These are phyloP conservation scores for Leptonema lineaticorne DNA, from an alignment of 1,140 invertebrate species.

Conservation along the genomic window DNA sequence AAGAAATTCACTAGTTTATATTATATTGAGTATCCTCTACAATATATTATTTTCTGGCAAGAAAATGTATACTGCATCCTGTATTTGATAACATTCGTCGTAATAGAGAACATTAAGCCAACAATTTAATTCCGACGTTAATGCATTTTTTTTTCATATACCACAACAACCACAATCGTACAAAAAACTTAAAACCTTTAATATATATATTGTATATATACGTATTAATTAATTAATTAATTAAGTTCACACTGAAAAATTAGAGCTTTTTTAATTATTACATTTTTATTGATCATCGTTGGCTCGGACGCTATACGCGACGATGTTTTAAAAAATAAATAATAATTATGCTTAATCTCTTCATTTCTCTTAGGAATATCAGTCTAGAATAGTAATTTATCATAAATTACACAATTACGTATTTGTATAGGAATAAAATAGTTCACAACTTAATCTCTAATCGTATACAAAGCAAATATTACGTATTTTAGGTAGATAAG, in stretches of 20 bases:
- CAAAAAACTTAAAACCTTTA: not conserved
- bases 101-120: constrained; percentile 4
- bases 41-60: constrained; percentile 41
- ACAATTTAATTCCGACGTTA: constrained; percentile 2
- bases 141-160: constrained; percentile 2
- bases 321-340: constrained; percentile 39
- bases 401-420: constrained; percentile 42
- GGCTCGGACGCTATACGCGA: constrained; percentile 5
- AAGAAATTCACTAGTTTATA: constrained; percentile 37
- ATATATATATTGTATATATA: too few relatives aligned
- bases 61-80: constrained; percentile 42
- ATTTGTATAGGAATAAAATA: constrained; percentile 42
- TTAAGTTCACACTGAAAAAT: too few relatives aligned
- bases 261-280: too few relatives aligned
- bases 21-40: constrained; percentile 41
- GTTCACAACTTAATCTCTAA: constrained; percentile 38
- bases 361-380: constrained; percentile 40
- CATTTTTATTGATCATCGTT: not conserved
- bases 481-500: constrained; percentile 30
- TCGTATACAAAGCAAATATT: constrained; percentile 42
- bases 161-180: not conserved
- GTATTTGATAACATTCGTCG: constrained; percentile 29
- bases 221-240: too few relatives aligned
- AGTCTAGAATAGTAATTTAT: constrained; percentile 42
- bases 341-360: constrained; percentile 36